Evolutionary conservation across 2,113 vertebrate genomes (phyloP).

Genomic region (Menidia beryllina): DNA sequence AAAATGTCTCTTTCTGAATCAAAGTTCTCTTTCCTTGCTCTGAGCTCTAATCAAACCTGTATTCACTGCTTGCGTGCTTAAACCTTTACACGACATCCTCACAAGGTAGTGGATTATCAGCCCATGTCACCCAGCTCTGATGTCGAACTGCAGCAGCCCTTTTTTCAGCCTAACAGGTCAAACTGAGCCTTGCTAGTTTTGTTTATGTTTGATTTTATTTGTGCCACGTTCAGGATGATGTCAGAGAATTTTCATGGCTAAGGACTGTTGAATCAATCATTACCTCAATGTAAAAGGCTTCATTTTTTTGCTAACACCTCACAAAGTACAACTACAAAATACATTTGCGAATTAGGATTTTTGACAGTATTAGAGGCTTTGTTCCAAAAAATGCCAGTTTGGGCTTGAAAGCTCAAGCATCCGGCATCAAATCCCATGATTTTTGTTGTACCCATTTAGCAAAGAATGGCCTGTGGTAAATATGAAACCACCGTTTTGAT

Average conservation of each 20-base stretch:
- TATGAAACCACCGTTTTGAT: no score
- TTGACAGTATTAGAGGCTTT: not conserved
- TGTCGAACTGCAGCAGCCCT: constrained; percentile 14
- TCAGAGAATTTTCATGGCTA: constrained; percentile 16
- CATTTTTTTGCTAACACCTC: not conserved
- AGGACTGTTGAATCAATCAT: constrained; percentile 22
- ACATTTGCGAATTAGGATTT: not conserved
- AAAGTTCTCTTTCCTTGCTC: constrained; percentile 4
- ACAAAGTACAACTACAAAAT: not conserved
- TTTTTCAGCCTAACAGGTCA: constrained; percentile 21
- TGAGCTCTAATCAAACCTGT: not conserved
- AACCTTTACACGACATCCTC: constrained; percentile 42
- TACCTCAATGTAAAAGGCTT: constrained; percentile 6
- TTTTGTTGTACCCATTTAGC: not conserved
- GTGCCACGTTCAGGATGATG: constrained; percentile 15
- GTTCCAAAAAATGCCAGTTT: not conserved
- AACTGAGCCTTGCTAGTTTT: constrained; percentile 22
- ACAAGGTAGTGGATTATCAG: constrained; percentile 31
- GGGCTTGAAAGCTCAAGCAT: not conserved
- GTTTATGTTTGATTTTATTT: constrained; percentile 34
- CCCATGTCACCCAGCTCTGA: not conserved
- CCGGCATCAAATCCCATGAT: constrained; percentile 5
- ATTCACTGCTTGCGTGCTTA: constrained; percentile 17
- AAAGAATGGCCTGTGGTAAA: no score
- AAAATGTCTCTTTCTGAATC: not conserved